Evolutionary conservation across 2,888 invertebrate genomes (phyloP).

Genomic region (Oligia latruncula): DNA sequence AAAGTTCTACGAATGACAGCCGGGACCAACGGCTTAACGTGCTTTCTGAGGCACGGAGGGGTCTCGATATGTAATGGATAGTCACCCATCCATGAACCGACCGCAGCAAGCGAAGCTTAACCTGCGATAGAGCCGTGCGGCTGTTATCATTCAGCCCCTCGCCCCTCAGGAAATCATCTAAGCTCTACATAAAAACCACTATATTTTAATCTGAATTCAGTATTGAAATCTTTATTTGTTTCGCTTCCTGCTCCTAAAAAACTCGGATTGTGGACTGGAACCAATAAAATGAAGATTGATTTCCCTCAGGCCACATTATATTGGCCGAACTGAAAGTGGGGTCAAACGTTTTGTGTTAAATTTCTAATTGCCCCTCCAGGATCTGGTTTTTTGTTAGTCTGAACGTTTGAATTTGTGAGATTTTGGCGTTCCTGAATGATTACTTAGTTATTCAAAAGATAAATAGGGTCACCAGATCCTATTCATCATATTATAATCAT

Average conservation of each 20-base stretch:
- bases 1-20: not conserved
- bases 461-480: no score
- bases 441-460: no score
- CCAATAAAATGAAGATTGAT: constrained; percentile 74
- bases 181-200: constrained; percentile 1
- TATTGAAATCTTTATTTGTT: constrained; percentile 51
- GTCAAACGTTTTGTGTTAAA: constrained; percentile 61
- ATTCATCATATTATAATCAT: no score
- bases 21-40: not conserved
- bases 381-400: constrained; percentile 35
- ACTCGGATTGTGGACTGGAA: constrained; percentile 64
- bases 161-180: not conserved
- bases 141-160: not conserved
- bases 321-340: constrained; percentile 61
- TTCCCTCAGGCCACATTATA: constrained; percentile 75
- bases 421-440: not conserved
- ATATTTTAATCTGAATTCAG: constrained; percentile 30
- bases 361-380: constrained; percentile 65
- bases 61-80: not conserved
- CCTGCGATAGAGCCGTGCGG: not conserved
- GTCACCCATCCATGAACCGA: not conserved
- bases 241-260: constrained; percentile 41
- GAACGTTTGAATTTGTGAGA: not conserved
- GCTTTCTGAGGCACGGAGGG: not conserved
- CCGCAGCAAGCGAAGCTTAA: not conserved